These are phyloP conservation scores for Lethocerus indicus DNA, from an alignment of 1,140 invertebrate genomes.

Conservation along the genomic window DNA sequence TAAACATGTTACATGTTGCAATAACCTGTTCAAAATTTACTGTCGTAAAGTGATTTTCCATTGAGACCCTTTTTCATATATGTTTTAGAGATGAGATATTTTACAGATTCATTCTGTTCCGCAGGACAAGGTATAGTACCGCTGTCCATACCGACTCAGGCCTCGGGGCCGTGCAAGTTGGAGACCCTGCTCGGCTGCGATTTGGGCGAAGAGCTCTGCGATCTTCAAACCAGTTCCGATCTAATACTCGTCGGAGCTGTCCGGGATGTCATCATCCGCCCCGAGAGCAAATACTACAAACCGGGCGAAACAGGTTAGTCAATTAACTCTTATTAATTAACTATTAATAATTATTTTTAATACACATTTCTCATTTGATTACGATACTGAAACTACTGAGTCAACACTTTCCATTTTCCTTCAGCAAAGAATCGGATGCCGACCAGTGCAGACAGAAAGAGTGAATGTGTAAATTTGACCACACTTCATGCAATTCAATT, in stretches of 20 bases:
- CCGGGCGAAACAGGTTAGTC: constrained; percentile 40
- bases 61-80: too few species aligned
- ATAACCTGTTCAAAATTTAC: background rate
- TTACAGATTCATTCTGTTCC: constrained; percentile 16
- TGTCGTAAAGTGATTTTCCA: background rate
- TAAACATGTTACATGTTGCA: background rate
- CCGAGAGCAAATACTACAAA: constrained; percentile 35
- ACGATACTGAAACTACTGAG: too few species aligned
- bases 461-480: too few species aligned
- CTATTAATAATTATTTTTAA: background rate
- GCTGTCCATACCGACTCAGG: constrained; percentile 33
- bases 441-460: too few species aligned
- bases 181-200: constrained; percentile 36
- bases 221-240: constrained; percentile 33
- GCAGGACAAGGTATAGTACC: constrained; percentile 41
- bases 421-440: too few species aligned
- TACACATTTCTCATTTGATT: too few species aligned
- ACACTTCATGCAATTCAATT: too few species aligned
- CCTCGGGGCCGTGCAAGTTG: constrained; percentile 32
- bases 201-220: constrained; percentile 24
- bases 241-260: constrained; percentile 37
- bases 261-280: constrained; percentile 38
- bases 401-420: too few species aligned
- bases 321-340: background rate
- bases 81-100: background rate